Conservation (phyloP, 2,888 invertebrate genomes). For the Euspilapteryx auroguttella region DNA sequence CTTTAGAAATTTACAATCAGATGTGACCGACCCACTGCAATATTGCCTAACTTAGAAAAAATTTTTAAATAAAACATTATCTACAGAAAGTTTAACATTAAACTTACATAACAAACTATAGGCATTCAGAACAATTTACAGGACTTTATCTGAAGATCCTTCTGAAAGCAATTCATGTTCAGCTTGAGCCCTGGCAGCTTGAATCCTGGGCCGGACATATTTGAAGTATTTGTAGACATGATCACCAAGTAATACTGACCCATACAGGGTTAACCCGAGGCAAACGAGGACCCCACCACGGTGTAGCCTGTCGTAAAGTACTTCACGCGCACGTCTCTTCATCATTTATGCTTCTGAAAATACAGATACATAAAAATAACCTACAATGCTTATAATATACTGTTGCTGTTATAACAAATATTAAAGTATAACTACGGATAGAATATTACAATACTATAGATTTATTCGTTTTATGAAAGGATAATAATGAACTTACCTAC, state of each 20-base stretch:
- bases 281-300: slow-evolving; percentile 43
- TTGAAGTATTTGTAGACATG: slow-evolving; percentile 41
- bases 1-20: no score
- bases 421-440: no score
- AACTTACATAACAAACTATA: no score
- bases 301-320: slow-evolving; percentile 48
- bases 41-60: no score
- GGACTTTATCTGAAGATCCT: slow-evolving; percentile 39
- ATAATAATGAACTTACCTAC: no score
- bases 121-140: slow-evolving; percentile 4
- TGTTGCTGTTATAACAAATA: no score
- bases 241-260: slow-evolving; percentile 24
- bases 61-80: background rate
- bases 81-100: no score
- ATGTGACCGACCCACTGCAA: no score
- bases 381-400: no score
- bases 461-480: no score
- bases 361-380: slow-evolving; percentile 2
- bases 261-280: slow-evolving; percentile 37
- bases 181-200: slow-evolving; percentile 28
- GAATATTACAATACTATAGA: no score
- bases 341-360: slow-evolving; percentile 19
- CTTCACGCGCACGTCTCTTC: slow-evolving; percentile 39
- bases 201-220: slow-evolving; percentile 38
- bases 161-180: slow-evolving; percentile 48